These are phyloP conservation scores for Portevinia maculata DNA, from an alignment of 2,888 invertebrate species.

Conservation along the genomic window DNA sequence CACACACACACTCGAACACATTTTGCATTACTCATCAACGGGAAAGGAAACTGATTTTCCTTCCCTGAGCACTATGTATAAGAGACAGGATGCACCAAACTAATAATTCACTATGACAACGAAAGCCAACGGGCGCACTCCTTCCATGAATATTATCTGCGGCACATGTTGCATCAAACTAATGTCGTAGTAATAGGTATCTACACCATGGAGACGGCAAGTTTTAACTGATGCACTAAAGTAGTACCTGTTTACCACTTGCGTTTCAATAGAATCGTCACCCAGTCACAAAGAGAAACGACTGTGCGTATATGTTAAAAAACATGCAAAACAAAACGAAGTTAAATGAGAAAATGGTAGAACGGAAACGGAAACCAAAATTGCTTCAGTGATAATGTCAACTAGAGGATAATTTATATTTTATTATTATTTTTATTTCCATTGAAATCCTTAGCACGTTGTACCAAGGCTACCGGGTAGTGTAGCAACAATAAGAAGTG, in stretches of 20 bases:
- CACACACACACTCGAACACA: conserved; percentile 12
- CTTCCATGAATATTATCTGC: conserved; percentile 22
- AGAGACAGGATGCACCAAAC: conserved; percentile 56
- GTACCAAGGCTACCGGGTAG: neutral
- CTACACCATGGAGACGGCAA: conserved; percentile 29
- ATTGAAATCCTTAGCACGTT: neutral
- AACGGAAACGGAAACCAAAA: conserved; percentile 74
- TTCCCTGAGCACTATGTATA: conserved; percentile 6
- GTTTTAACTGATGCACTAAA: conserved; percentile 73
- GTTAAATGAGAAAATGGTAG: conserved; percentile 23
- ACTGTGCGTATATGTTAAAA: neutral
- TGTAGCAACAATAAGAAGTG: conserved; percentile 35
- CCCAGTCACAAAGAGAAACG: neutral
- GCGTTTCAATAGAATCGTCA: conserved; percentile 63
- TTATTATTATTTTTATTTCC: conserved; percentile 71
- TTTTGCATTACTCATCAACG: conserved; percentile 45
- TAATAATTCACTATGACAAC: conserved; percentile 46
- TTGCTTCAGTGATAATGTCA: conserved; percentile 73
- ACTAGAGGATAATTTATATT: conserved; percentile 69
- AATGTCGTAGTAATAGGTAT: neutral
- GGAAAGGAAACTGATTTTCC: conserved; percentile 52
- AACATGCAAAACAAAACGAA: conserved; percentile 8
- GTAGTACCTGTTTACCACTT: conserved; percentile 71
- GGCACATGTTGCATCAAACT: conserved; percentile 71
- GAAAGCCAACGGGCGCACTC: neutral